Conservation (phyloP, 2,888 invertebrate genomes). For the Cephalotes varians region DNA sequence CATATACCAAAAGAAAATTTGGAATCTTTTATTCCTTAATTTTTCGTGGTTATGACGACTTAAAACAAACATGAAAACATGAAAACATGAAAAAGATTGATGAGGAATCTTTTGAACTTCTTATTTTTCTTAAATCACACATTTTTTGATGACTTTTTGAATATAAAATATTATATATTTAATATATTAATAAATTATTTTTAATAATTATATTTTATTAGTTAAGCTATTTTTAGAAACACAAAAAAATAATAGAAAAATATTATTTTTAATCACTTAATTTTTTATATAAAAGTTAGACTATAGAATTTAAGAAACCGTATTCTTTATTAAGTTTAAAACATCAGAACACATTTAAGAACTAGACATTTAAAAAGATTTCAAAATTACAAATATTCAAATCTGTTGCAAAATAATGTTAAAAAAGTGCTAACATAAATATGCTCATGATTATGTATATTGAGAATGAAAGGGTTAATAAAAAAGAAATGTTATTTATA, state of each 20-base stretch:
- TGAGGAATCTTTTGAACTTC: neutral
- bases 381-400: slow-evolving; percentile 4
- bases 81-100: neutral
- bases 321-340: neutral
- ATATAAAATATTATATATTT: neutral
- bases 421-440: neutral
- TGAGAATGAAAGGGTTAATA: neutral
- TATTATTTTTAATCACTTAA: neutral
- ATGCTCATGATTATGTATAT: neutral
- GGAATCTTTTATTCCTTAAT: neutral
- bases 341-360: neutral
- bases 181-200: neutral
- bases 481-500: neutral
- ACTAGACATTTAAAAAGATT: neutral
- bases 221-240: neutral
- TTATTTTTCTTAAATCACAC: neutral
- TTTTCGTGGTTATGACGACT: neutral
- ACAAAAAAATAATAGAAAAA: neutral
- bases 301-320: neutral
- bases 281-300: neutral
- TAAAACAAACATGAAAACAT: neutral
- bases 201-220: neutral
- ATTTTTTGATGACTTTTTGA: neutral
- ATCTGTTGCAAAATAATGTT: neutral
- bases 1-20: slow-evolving; percentile 7